These are phyloP conservation scores for Sebastes minor DNA, from an alignment of 2,797 vertebrate genomes.

Conservation along the genomic window DNA sequence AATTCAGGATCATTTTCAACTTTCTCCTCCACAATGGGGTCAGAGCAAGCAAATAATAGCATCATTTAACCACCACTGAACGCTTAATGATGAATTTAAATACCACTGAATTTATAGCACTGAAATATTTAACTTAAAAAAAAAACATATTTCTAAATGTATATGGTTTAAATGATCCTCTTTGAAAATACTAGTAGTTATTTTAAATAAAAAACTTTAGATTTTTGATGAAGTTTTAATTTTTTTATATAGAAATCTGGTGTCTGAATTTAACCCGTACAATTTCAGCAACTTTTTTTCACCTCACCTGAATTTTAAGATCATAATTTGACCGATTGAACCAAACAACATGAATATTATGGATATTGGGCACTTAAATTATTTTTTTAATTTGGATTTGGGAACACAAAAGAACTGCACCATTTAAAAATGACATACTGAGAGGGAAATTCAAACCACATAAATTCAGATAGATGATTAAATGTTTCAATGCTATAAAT, in stretches of 20 bases:
- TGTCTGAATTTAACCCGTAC: background rate
- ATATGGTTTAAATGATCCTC: background rate
- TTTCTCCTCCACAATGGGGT: background rate
- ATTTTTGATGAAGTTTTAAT: background rate
- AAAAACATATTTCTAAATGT: background rate
- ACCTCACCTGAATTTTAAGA: background rate
- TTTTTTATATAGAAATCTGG: too few species aligned
- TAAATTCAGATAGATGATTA: background rate
- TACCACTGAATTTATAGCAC: background rate
- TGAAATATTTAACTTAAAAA: background rate
- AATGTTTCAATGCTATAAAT: background rate
- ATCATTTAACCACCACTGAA: background rate
- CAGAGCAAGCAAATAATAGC: background rate
- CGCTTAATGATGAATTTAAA: background rate
- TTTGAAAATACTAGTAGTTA: background rate
- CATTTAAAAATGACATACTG: too few species aligned
- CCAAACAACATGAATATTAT: background rate
- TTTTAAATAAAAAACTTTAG: background rate
- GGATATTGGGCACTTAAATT: background rate
- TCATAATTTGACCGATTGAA: background rate
- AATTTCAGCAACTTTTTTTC: background rate
- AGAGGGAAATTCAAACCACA: background rate
- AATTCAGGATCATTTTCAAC: background rate
- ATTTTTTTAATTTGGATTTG: too few species aligned
- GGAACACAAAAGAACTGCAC: too few species aligned